These are phyloP conservation scores for Ctenosaura bakeri DNA, from an alignment of 2,797 vertebrate species.

Conservation along the genomic window DNA sequence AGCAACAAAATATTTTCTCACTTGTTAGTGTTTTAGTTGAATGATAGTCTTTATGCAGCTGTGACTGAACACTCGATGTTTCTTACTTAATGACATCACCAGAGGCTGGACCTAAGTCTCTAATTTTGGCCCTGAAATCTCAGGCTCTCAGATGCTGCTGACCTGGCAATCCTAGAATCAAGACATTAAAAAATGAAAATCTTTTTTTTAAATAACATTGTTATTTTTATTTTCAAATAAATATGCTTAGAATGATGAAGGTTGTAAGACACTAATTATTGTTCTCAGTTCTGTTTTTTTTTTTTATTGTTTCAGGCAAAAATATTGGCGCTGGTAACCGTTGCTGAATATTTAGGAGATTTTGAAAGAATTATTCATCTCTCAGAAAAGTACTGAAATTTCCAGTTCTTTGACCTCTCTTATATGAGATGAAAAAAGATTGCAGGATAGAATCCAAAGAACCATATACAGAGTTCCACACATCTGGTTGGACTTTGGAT, in stretches of 20 bases:
- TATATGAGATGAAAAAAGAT: neutral
- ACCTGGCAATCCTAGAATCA: neutral
- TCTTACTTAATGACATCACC: no score
- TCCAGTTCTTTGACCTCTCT: neutral
- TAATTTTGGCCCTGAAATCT: no score
- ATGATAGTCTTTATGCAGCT: no score
- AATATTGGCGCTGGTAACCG: conserved; percentile 87
- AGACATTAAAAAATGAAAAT: neutral
- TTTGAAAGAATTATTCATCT: conserved; percentile 91
- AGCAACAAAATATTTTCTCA: no score
- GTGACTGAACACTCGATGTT: no score
- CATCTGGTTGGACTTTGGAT: neutral
- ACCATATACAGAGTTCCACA: neutral
- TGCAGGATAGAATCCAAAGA: neutral
- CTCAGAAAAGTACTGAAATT: conserved; percentile 85
- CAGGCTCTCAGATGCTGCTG: no score
- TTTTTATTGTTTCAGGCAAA: conserved; percentile 81
- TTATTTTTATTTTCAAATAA: neutral
- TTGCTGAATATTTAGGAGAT: conserved; percentile 90
- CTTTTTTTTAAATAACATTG: neutral
- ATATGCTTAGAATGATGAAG: neutral
- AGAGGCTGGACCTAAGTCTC: no score
- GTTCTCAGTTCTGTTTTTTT: conserved; percentile 15
- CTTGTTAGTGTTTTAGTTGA: no score
- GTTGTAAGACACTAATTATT: conserved; percentile 6